Percentiles rank a stretch among this genome's conserved stretches.
These are phyloP conservation scores for Scylla paramamosain DNA, from an alignment of 1,140 invertebrate genomes.

Conservation along the genomic window DNA sequence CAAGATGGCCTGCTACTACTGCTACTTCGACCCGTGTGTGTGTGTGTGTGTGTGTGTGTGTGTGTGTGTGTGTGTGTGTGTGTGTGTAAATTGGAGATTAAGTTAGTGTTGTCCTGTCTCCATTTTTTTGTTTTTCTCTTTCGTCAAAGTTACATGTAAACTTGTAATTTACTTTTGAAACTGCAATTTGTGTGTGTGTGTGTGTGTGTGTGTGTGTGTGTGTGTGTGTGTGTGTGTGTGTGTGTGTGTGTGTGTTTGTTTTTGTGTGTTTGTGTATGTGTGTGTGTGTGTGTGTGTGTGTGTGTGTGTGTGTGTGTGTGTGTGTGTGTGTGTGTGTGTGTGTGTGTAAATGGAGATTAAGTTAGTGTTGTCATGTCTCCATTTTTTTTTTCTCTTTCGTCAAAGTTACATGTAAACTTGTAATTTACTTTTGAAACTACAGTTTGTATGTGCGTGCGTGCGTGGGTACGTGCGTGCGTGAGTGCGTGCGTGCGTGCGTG, in stretches of 20 bases:
- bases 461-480: neutral
- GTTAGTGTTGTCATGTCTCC: neutral
- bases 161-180: no score
- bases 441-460: neutral
- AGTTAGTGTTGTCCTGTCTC: neutral
- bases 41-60: constrained; percentile 31
- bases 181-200: neutral
- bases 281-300: constrained; percentile 19
- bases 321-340: constrained; percentile 41
- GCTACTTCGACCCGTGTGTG: neutral
- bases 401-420: no score
- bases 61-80: constrained; percentile 41
- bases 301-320: constrained; percentile 31
- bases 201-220: constrained; percentile 28
- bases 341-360: neutral
- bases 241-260: neutral
- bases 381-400: no score
- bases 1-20: neutral
- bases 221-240: constrained; percentile 25
- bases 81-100: neutral
- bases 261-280: neutral
- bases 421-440: no score
- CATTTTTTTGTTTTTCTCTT: no score
- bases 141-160: no score
- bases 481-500: neutral